A percentile compares a stretch with the other conserved stretches of the same genome.
These are phyloP conservation scores for Zelostemma sp. DNA, from an alignment of 1,140 invertebrate genomes.

Conservation along the genomic window DNA sequence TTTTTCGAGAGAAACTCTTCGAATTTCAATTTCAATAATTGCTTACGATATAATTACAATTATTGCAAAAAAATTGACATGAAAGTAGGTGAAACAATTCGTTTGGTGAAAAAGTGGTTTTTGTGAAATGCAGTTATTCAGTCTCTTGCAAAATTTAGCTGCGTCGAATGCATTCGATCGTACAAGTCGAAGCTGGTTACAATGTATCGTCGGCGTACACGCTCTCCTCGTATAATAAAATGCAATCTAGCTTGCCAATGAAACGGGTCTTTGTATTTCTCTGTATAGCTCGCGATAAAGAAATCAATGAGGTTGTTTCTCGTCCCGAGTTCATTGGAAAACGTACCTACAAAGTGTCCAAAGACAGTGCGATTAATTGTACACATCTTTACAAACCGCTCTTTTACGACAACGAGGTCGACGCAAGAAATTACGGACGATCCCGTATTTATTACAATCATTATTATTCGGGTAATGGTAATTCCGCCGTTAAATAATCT, in stretches of 20 bases:
- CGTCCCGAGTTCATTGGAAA: slow-evolving; percentile 49
- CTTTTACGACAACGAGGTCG: slow-evolving; percentile 4
- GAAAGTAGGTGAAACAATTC: no score
- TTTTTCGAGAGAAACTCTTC: no score
- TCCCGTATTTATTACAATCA: background rate
- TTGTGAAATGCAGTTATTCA: slow-evolving; percentile 33
- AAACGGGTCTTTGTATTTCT: slow-evolving; percentile 46
- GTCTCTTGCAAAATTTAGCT: slow-evolving; percentile 29
- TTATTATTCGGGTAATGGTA: background rate
- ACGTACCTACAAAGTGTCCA: slow-evolving; percentile 41
- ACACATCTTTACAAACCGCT: slow-evolving; percentile 19
- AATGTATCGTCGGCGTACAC: slow-evolving; percentile 44
- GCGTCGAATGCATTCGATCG: slow-evolving; percentile 37
- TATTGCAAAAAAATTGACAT: no score
- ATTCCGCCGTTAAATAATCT: background rate
- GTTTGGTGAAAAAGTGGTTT: no score
- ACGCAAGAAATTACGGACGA: background rate
- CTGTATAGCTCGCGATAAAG: slow-evolving; percentile 38
- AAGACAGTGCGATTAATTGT: slow-evolving; percentile 41
- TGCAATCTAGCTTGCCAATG: slow-evolving; percentile 49
- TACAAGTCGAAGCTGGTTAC: slow-evolving; percentile 40
- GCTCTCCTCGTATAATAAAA: slow-evolving; percentile 51
- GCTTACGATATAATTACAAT: no score
- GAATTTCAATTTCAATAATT: no score
- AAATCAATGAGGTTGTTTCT: slow-evolving; percentile 49